These are phyloP conservation scores for Emydocephalus ijimae DNA, from an alignment of 2,113 vertebrate species.

Conservation along the genomic window DNA sequence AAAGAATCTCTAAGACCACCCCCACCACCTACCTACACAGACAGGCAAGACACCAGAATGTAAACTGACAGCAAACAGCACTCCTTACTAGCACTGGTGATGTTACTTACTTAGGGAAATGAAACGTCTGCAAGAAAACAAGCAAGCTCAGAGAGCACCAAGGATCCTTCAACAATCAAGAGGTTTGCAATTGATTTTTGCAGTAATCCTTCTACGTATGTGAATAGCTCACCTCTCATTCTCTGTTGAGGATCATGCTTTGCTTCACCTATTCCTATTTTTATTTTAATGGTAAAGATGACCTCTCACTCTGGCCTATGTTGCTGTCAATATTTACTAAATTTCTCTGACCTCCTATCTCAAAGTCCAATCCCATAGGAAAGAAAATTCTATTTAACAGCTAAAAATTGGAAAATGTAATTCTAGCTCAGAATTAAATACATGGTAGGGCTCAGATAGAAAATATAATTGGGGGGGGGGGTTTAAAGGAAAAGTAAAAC, in stretches of 20 bases:
- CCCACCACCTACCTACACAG: no score
- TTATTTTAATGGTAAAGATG: neutral
- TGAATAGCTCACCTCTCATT: neutral
- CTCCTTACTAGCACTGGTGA: no score
- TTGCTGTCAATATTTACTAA: neutral
- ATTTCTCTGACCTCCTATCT: neutral
- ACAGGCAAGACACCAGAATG: no score
- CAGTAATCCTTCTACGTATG: neutral
- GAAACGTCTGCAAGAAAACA: no score
- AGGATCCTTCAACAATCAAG: neutral
- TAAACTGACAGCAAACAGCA: no score
- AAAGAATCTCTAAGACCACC: no score
- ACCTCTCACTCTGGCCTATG: neutral
- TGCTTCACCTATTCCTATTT: neutral
- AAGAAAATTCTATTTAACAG: neutral
- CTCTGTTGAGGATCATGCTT: neutral
- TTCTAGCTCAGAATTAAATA: neutral
- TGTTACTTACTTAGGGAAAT: no score
- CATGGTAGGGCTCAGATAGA: neutral
- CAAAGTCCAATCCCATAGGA: neutral
- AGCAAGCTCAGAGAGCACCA: no score
- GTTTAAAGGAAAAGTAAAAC: conserved; percentile 25
- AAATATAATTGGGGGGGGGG: neutral
- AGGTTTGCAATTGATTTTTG: neutral
- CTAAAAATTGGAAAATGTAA: neutral